A percentile compares a stretch with the other conserved stretches of the same genome.
Evolutionary conservation across 2,888 invertebrate genomes (phyloP).

Genomic region (Eudasyphora cyanicolor): DNA sequence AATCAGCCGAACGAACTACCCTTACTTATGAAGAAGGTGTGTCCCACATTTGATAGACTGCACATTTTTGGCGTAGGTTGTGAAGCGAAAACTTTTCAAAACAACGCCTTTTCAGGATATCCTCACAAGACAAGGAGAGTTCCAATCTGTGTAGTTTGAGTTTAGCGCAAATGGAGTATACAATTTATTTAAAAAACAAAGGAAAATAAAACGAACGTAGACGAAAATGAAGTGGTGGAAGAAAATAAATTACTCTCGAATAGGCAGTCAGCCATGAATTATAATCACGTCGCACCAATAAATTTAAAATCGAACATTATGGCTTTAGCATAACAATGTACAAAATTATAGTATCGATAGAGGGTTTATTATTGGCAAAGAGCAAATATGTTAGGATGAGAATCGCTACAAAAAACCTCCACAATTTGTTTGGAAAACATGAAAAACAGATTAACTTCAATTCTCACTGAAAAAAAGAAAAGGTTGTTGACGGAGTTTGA

Average conservation of each 20-base stretch:
- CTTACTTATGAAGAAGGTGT: not conserved
- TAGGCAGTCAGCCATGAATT: slow-evolving; percentile 69
- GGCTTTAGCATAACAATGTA: slow-evolving; percentile 70
- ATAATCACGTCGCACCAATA: slow-evolving; percentile 79
- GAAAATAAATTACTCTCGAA: slow-evolving; percentile 57
- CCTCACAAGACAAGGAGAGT: not conserved
- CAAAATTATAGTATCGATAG: slow-evolving; percentile 1
- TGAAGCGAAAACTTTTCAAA: too few relatives aligned
- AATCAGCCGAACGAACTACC: not conserved
- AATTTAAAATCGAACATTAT: slow-evolving; percentile 76
- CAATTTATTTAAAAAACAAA: slow-evolving; percentile 1
- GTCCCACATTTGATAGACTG: not conserved
- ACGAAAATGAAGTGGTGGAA: too few relatives aligned
- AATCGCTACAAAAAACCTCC: not conserved
- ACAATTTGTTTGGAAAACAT: slow-evolving; percentile 52
- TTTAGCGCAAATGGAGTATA: not conserved
- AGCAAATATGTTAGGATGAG: slow-evolving; percentile 16
- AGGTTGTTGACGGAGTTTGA: not conserved
- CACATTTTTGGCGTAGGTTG: not conserved
- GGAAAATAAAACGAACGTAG: not conserved
- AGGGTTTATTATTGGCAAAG: not conserved
- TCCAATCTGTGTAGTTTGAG: not conserved
- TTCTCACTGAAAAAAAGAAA: not conserved
- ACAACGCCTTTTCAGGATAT: not conserved
- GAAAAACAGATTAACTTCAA: slow-evolving; percentile 62